Percentiles rank a stretch among this genome's conserved stretches.
Conservation (phyloP, 2,797 vertebrate species). For the Sciaenops ocellatus region DNA sequence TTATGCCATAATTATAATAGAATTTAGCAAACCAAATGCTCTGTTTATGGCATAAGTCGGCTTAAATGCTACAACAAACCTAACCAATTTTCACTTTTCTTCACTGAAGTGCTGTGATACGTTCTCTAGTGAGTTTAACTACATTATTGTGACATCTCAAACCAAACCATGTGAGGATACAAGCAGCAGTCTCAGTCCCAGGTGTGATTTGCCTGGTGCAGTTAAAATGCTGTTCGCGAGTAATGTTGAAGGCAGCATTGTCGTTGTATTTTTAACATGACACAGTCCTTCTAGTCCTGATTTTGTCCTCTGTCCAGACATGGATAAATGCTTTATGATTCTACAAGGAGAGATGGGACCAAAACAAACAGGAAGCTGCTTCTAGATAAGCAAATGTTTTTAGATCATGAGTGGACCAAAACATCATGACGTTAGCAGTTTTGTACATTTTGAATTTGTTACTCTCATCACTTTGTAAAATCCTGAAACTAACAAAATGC, state of each 20-base stretch:
- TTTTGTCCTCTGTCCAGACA: not conserved
- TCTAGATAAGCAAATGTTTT: not conserved
- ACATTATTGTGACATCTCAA: not conserved
- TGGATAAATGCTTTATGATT: not conserved
- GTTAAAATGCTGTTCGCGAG: not conserved
- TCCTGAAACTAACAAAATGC: not conserved
- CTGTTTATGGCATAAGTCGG: constrained; percentile 1
- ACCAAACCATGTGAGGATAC: not conserved
- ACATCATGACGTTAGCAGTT: constrained; percentile 28
- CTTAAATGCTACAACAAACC: constrained; percentile 16
- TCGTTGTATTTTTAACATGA: not conserved
- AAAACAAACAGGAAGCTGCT: constrained; percentile 17
- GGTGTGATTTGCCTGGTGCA: not conserved
- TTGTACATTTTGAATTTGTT: constrained; percentile 35
- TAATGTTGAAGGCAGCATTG: not conserved
- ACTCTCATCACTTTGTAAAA: too few relatives aligned
- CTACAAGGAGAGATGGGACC: constrained; percentile 15
- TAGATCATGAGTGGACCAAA: not conserved
- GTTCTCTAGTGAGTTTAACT: not conserved
- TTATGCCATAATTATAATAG: not conserved
- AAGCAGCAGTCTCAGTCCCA: not conserved
- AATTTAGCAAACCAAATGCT: constrained; percentile 4
- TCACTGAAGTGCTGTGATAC: constrained; percentile 8
- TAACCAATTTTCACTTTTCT: constrained; percentile 5
- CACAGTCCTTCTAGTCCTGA: not conserved